phyloP scores from a whole-genome alignment of 2,888 invertebrate genomes.

The Morpho achilles region DNA sequence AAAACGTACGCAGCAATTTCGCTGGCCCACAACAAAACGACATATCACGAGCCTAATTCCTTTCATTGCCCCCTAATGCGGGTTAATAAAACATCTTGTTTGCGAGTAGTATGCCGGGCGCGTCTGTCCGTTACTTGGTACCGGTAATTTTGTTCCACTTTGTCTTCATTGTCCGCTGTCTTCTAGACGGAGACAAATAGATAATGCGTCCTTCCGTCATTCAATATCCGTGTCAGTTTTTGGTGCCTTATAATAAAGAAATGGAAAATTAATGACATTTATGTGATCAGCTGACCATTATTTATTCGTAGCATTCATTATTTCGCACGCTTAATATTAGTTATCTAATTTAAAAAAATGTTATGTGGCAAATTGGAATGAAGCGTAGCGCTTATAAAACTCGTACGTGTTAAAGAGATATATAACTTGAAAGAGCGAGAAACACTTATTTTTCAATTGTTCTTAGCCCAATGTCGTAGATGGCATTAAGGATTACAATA shows the following conservation, averaged over 20 bases:
- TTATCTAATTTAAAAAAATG: too few relatives aligned
- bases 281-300: not conserved
- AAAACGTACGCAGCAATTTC: constrained; percentile 32
- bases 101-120: constrained; percentile 56
- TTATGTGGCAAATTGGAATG: too few relatives aligned
- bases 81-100: constrained; percentile 71
- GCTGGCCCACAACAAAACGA: constrained; percentile 42
- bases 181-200: constrained; percentile 4
- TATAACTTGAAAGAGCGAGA: too few relatives aligned
- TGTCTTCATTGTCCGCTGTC: constrained; percentile 48
- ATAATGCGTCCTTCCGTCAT: constrained; percentile 2
- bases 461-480: too few relatives aligned
- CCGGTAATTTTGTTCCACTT: constrained; percentile 60
- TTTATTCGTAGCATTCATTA: too few relatives aligned
- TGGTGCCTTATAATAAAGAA: constrained; percentile 5
- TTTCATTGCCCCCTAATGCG: constrained; percentile 61
- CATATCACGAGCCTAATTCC: constrained; percentile 60
- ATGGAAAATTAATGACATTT: constrained; percentile 1
- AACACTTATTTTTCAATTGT: too few relatives aligned
- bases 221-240: constrained; percentile 10
- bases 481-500: too few relatives aligned
- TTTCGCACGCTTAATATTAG: too few relatives aligned
- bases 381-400: too few relatives aligned
- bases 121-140: constrained; percentile 41
- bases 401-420: too few relatives aligned